Evolutionary conservation across 2,888 invertebrate genomes (phyloP).

Genomic region (Calephelis perditalis): DNA sequence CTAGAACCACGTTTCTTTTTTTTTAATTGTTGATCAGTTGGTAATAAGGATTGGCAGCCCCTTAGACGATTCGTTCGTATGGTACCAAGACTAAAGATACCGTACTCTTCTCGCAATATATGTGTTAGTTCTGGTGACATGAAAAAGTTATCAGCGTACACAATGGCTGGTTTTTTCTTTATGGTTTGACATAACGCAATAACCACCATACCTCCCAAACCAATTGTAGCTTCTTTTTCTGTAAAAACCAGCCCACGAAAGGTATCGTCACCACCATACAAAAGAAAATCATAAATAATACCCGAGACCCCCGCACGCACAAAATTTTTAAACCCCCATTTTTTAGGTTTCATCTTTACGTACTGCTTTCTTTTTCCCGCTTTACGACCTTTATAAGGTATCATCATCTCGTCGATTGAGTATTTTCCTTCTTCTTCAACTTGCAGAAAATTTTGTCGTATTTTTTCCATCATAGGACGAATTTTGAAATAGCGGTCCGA

Average conservation of each 20-base stretch:
- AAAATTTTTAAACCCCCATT: slow-evolving; percentile 16
- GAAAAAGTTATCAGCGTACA: slow-evolving; percentile 28
- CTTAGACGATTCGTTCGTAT: slow-evolving; percentile 24
- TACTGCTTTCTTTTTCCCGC: slow-evolving; percentile 34
- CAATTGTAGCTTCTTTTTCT: slow-evolving; percentile 27
- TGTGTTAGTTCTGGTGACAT: slow-evolving; percentile 17
- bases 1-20: slow-evolving; percentile 22
- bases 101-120: slow-evolving; percentile 14
- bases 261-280: slow-evolving; percentile 31
- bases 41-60: slow-evolving; percentile 22
- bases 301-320: slow-evolving; percentile 3
- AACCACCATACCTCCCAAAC: slow-evolving; percentile 32
- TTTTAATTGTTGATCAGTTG: slow-evolving; percentile 23
- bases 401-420: slow-evolving; percentile 33
- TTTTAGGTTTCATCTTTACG: slow-evolving; percentile 34
- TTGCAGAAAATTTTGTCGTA: slow-evolving; percentile 24
- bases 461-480: slow-evolving; percentile 21
- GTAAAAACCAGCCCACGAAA: slow-evolving; percentile 17
- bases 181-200: slow-evolving; percentile 29
- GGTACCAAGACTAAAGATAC: slow-evolving; percentile 25
- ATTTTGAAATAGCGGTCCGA: slow-evolving; percentile 24
- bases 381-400: slow-evolving; percentile 34
- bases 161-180: slow-evolving; percentile 19
- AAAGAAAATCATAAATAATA: slow-evolving; percentile 32
- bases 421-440: slow-evolving; percentile 23